Percentiles rank a stretch among this genome's conserved stretches.
Conservation (phyloP, 2,797 vertebrate genomes). For the Sarcophilus harrisii region DNA sequence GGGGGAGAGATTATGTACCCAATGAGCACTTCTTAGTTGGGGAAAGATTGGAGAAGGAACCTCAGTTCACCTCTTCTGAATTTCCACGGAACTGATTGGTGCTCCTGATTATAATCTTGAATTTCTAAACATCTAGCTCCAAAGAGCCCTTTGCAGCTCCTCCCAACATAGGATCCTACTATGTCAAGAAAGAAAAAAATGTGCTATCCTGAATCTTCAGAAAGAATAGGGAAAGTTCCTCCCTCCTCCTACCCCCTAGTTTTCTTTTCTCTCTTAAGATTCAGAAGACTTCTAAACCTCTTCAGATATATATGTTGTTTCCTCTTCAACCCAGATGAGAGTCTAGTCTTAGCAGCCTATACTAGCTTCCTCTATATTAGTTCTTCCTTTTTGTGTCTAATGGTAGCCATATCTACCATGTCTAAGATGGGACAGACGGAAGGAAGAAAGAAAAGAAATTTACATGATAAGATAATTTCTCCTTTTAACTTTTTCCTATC, state of each 20-base stretch:
- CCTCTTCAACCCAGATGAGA: neutral
- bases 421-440: no score
- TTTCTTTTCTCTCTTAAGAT: neutral
- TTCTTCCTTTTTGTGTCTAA: neutral
- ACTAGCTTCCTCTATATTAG: neutral
- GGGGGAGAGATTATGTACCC: no score
- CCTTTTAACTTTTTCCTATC: neutral
- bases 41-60: neutral
- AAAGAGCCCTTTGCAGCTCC: neutral
- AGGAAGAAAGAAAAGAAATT: no score
- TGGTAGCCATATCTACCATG: no score
- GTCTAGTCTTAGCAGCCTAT: neutral
- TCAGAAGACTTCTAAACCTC: neutral
- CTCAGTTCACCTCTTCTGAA: neutral
- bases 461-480: neutral
- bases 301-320: neutral
- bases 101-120: neutral
- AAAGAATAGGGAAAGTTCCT: neutral
- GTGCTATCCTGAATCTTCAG: neutral
- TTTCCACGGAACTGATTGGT: neutral
- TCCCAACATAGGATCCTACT: neutral
- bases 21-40: neutral
- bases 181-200: neutral
- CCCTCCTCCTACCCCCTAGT: no score
- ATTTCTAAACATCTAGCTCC: neutral